Evolutionary conservation across 2,888 invertebrate species (phyloP).

Genomic region (Epirrita christyi): DNA sequence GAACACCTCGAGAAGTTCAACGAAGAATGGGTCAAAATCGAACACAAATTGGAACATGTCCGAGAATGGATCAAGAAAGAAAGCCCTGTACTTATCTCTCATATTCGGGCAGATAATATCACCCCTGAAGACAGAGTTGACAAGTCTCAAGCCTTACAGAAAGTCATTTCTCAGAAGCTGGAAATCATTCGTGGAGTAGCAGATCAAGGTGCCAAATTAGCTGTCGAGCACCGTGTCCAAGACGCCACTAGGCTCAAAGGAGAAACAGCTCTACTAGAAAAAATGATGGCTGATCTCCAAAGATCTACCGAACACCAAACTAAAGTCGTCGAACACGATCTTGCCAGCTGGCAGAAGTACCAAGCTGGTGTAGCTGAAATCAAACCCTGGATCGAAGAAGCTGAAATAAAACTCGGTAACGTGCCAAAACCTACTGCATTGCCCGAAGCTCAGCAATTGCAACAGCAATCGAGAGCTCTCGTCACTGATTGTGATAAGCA

Average conservation of each 20-base stretch:
- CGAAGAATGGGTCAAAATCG: slow-evolving; percentile 92
- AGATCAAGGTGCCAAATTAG: slow-evolving; percentile 90
- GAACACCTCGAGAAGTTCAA: slow-evolving; percentile 92
- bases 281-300: slow-evolving; percentile 90
- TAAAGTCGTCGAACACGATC: slow-evolving; percentile 90
- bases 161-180: slow-evolving; percentile 90
- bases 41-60: slow-evolving; percentile 89
- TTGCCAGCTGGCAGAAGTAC: slow-evolving; percentile 94
- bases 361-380: slow-evolving; percentile 91
- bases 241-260: slow-evolving; percentile 90
- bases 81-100: slow-evolving; percentile 90
- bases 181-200: slow-evolving; percentile 89
- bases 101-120: slow-evolving; percentile 90
- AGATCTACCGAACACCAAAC: slow-evolving; percentile 91
- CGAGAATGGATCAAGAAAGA: slow-evolving; percentile 92
- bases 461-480: slow-evolving; percentile 89
- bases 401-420: slow-evolving; percentile 91
- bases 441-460: slow-evolving; percentile 92
- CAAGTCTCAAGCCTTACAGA: slow-evolving; percentile 90
- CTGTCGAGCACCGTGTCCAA: slow-evolving; percentile 87
- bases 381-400: slow-evolving; percentile 95
- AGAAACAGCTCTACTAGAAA: slow-evolving; percentile 90
- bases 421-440: slow-evolving; percentile 91
- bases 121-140: slow-evolving; percentile 93
- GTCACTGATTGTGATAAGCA: slow-evolving; percentile 92